phyloP scores from a whole-genome alignment of 1,140 invertebrate species.

The Drosophila bocqueti region DNA sequence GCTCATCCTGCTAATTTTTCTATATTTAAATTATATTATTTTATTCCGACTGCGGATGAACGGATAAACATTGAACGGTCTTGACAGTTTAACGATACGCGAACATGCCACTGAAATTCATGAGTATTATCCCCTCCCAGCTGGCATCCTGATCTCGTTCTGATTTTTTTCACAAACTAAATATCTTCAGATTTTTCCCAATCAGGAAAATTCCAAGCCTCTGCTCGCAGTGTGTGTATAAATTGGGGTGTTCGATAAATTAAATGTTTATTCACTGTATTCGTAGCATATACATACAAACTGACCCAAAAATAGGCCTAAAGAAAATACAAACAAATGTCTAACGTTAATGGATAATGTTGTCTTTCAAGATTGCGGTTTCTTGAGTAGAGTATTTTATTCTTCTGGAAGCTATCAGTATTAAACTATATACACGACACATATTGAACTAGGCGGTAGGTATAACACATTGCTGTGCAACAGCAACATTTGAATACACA shows the following conservation, averaged over 20 bases:
- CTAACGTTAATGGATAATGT: slow-evolving; percentile 38
- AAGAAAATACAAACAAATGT: slow-evolving; percentile 30
- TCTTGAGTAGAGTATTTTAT: slow-evolving; percentile 49
- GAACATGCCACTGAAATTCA: background rate
- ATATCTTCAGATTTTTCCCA: background rate
- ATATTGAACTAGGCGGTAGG: slow-evolving; percentile 40
- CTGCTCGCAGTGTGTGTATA: background rate
- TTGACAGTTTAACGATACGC: slow-evolving; percentile 29
- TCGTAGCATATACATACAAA: slow-evolving; percentile 17
- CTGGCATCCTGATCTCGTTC: background rate
- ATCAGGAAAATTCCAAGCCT: slow-evolving; percentile 20
- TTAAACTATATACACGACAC: slow-evolving; percentile 51
- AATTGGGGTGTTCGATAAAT: slow-evolving; percentile 10
- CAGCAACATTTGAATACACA: slow-evolving; percentile 37
- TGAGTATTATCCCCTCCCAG: background rate
- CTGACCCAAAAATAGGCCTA: slow-evolving; percentile 43
- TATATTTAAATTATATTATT: slow-evolving; percentile 17
- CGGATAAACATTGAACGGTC: slow-evolving; percentile 27
- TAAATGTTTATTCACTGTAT: slow-evolving; percentile 45
- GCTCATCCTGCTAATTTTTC: slow-evolving; percentile 27
- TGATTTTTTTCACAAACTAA: background rate
- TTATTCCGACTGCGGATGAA: slow-evolving; percentile 15
- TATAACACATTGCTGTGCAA: slow-evolving; percentile 21
- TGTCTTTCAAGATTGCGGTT: slow-evolving; percentile 47
- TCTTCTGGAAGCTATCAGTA: slow-evolving; percentile 44